phyloP scores from a whole-genome alignment of 2,113 vertebrate genomes.

The Chaetodon trifascialis region DNA sequence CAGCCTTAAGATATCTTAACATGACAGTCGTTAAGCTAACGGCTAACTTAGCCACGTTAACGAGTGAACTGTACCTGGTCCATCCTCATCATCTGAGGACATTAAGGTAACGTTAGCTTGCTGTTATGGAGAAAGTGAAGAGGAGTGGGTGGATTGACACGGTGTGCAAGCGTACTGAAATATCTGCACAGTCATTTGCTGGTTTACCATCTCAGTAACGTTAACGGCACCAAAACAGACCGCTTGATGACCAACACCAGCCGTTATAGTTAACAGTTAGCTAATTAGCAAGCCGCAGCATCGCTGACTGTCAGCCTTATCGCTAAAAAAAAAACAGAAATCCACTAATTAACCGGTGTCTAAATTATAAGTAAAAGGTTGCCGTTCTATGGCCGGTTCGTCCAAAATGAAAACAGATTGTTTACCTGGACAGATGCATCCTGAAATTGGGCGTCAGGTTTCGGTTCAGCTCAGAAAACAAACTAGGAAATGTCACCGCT shows the following conservation, averaged over 20 bases:
- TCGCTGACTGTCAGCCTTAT: background rate
- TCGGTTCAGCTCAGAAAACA: constrained; percentile 56
- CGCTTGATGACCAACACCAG: background rate
- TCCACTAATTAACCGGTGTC: no score
- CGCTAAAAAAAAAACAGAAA: background rate
- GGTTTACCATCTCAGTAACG: background rate
- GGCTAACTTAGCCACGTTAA: background rate
- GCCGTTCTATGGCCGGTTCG: no score
- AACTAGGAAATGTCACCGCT: constrained; percentile 66
- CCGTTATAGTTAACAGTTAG: constrained; percentile 35
- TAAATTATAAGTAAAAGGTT: background rate
- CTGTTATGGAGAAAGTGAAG: background rate
- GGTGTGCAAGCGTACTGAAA: background rate
- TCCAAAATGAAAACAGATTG: background rate
- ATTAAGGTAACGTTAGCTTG: constrained; percentile 17
- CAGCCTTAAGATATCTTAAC: background rate
- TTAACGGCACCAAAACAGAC: background rate
- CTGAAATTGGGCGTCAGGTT: constrained; percentile 51
- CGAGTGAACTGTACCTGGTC: background rate
- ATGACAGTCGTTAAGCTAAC: background rate
- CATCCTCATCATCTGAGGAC: background rate
- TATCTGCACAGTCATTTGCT: background rate
- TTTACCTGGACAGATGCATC: constrained; percentile 72
- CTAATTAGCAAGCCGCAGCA: constrained; percentile 52
- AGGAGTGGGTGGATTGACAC: constrained; percentile 27